Percentiles rank a stretch among this genome's conserved stretches.
Conservation (phyloP, 2,888 invertebrate genomes). For the Drosophila nr. fundita region DNA sequence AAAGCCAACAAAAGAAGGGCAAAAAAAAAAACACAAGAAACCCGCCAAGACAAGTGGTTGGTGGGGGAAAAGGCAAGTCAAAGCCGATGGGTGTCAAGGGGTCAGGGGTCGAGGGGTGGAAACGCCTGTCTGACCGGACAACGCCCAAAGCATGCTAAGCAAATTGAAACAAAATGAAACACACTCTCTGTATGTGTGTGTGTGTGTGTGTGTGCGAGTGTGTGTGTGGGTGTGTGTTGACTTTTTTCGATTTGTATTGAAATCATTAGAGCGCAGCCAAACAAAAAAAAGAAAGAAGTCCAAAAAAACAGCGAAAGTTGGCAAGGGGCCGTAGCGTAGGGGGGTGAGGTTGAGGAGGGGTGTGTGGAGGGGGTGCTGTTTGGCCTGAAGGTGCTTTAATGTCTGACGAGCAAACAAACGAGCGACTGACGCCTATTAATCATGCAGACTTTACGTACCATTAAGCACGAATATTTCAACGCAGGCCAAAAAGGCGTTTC, state of each 20-base stretch:
- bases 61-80: background rate
- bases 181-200: constrained; percentile 16
- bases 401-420: constrained; percentile 74
- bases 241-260: constrained; percentile 70
- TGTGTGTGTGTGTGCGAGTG: constrained; percentile 6
- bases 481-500: constrained; percentile 40
- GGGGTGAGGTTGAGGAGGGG: too few species aligned
- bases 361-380: background rate
- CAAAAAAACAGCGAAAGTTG: constrained; percentile 8
- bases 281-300: constrained; percentile 24
- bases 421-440: constrained; percentile 78
- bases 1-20: constrained; percentile 30
- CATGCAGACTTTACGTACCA: constrained; percentile 79
- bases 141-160: constrained; percentile 70
- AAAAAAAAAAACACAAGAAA: constrained; percentile 18
- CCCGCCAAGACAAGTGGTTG: constrained; percentile 39
- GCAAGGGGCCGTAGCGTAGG: background rate
- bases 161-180: constrained; percentile 76
- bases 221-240: constrained; percentile 42
- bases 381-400: constrained; percentile 48
- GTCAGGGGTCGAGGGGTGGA: background rate
- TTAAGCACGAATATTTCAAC: constrained; percentile 72
- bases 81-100: constrained; percentile 1
- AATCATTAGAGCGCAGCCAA: constrained; percentile 70
- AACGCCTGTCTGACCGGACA: constrained; percentile 46